Evolutionary conservation across 37 sponge, comb jelly and placozoan genomes (phyloP).

Genomic region (Halichondria panicea): DNA sequence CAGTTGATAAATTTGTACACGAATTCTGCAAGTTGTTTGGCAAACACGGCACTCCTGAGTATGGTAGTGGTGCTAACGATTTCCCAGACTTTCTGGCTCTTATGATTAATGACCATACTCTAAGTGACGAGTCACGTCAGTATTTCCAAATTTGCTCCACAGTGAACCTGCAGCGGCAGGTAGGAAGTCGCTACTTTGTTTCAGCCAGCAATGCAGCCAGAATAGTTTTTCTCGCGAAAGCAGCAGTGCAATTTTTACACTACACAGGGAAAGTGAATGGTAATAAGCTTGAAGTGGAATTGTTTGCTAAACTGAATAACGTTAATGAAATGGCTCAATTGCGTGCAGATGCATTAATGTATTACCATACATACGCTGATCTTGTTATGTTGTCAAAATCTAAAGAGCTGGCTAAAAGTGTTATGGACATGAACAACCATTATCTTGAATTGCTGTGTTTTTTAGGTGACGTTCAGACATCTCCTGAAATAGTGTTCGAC

Average conservation of each 20-base stretch:
- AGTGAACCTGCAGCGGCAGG: conserved; percentile 23
- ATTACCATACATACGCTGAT: conserved; percentile 42
- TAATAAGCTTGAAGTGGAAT: conserved; percentile 42
- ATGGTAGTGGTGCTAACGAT: conserved; percentile 32
- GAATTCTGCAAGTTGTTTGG: conserved; percentile 58
- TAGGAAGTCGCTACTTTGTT: conserved; percentile 61
- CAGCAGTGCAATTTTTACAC: conserved; percentile 37
- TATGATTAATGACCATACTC: not conserved
- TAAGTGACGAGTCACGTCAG: not conserved
- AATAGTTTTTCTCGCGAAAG: conserved; percentile 29
- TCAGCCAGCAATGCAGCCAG: conserved; percentile 45
- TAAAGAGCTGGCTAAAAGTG: conserved; percentile 27
- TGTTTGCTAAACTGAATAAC: conserved; percentile 27
- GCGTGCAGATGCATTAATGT: conserved; percentile 36
- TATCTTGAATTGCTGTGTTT: conserved; percentile 24
- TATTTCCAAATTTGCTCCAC: conserved; percentile 26
- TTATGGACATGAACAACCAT: conserved; percentile 34
- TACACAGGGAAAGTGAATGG: conserved; percentile 35
- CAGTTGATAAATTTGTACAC: conserved; percentile 42
- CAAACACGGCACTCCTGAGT: conserved; percentile 36
- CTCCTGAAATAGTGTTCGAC: conserved; percentile 16
- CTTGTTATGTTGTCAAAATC: conserved; percentile 48
- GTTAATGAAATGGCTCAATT: conserved; percentile 17
- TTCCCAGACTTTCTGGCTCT: conserved; percentile 43
- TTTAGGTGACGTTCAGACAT: conserved; percentile 2